Base-by-base conservation (phyloP, 2,888 invertebrate genomes). In the Agrotis exclamationis region DNA sequence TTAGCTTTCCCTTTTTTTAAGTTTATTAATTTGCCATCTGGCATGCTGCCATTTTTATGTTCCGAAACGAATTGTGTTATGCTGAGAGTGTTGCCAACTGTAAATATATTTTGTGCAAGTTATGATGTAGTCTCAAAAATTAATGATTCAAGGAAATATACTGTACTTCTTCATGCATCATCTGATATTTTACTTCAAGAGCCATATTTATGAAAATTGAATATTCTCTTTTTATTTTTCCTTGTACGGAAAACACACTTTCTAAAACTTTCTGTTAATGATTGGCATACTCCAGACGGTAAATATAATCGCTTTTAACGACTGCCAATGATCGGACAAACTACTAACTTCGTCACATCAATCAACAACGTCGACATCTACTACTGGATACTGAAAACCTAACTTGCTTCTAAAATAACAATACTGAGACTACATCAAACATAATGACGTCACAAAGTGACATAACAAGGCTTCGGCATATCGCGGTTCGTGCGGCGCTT, bases 21-120 rank as follows among this genome's bases (percentile, higher is more conserved):
- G 65, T 70, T 73, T 78, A 76, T 83, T 85, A 71, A 83, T 86
- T 85, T 81, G 84, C 86, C 82, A 62, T 69, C 75, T 82, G 85
- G 88, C 89, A 89, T 91, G 90, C 82, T 65, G 80, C 84, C 85
- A 76, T 6, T 82, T 85, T 85, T 62, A 82, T 83, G 79, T 79
- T 83, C 66, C 69, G 68, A 60, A 57, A 70, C 63, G 63, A 71
- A 71, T 79, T 85, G 78, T 81, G 87, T 79, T 87, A 86, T 87
- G 85, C 86, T 88, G 80, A 73, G 79, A 71, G 67, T 70, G 66
- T 77, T 76, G 69, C 75, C 76, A 54, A 20, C 18, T 58, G 24
- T 63, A 44, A 75, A 63, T 75, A 63, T 75, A 62, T 57, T 66
- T 59, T 50, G 16, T 53, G 44, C 1, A 33, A 47, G 39, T 53